These are phyloP conservation scores for Spisula solida DNA, from an alignment of 2,888 invertebrate species.

Conservation along the genomic window DNA sequence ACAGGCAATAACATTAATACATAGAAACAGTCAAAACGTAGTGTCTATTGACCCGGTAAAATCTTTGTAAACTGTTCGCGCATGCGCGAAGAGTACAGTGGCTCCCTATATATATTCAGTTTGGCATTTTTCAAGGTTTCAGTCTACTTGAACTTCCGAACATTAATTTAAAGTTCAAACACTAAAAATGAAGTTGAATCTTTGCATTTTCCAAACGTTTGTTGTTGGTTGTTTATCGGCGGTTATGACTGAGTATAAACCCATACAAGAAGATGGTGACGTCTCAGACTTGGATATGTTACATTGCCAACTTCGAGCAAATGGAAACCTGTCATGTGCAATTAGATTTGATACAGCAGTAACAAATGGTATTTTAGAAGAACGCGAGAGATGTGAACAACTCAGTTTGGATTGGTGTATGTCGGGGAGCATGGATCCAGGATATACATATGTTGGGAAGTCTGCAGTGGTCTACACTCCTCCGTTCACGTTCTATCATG, in stretches of 20 bases:
- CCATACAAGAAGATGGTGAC: neutral
- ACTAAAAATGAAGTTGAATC: neutral
- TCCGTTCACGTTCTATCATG: neutral
- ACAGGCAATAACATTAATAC: too few species aligned
- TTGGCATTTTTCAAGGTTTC: too few species aligned
- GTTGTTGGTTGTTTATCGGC: neutral
- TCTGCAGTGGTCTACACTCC: neutral
- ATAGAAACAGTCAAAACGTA: too few species aligned
- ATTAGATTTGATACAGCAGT: neutral
- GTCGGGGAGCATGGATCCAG: neutral
- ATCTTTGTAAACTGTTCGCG: too few species aligned
- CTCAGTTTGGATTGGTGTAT: neutral
- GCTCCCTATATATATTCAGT: too few species aligned
- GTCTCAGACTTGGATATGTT: neutral
- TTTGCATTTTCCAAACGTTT: neutral
- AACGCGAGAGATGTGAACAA: neutral
- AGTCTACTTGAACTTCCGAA: too few species aligned
- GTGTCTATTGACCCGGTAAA: too few species aligned
- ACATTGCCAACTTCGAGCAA: neutral
- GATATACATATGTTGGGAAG: neutral
- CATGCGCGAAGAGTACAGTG: too few species aligned
- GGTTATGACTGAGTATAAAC: neutral
- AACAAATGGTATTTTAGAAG: slow-evolving; percentile 15
- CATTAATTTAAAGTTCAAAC: too few species aligned
- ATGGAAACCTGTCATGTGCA: neutral